Conservation (phyloP, 2,113 vertebrate genomes). For the Gracilinanus agilis region DNA sequence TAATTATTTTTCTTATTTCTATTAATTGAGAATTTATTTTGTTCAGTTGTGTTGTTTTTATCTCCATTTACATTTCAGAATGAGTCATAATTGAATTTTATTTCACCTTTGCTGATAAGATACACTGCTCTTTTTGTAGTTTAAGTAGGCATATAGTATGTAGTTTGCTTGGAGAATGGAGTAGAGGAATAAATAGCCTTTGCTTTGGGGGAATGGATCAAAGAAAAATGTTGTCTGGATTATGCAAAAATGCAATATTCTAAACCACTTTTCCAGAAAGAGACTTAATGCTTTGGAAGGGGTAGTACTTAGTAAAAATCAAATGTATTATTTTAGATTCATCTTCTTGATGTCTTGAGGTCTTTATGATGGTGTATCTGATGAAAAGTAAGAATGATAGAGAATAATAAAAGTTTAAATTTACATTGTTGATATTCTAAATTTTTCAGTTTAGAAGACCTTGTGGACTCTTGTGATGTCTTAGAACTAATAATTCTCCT, state of each 20-base stretch:
- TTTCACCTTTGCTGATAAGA: neutral
- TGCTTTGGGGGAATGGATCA: neutral
- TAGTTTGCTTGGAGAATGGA: neutral
- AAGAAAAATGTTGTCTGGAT: neutral
- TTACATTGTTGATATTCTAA: neutral
- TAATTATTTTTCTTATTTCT: neutral
- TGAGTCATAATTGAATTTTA: constrained; percentile 28
- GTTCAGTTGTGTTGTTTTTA: neutral
- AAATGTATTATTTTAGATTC: neutral
- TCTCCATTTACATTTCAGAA: neutral
- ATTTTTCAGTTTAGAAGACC: neutral
- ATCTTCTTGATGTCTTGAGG: neutral
- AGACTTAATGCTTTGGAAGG: neutral
- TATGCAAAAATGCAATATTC: neutral
- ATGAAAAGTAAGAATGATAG: neutral
- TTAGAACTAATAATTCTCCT: neutral
- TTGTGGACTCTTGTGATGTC: neutral
- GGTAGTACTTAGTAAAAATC: neutral
- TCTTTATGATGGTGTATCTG: neutral
- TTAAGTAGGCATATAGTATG: neutral
- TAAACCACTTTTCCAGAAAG: neutral
- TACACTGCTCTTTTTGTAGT: constrained; percentile 21
- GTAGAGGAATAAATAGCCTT: neutral
- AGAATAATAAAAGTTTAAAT: neutral
- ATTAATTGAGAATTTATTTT: constrained; percentile 17